Percentiles rank a stretch among this genome's conserved stretches.
These are phyloP conservation scores for Paedocypris sp. DNA, from an alignment of 2,113 vertebrate genomes.

Conservation along the genomic window DNA sequence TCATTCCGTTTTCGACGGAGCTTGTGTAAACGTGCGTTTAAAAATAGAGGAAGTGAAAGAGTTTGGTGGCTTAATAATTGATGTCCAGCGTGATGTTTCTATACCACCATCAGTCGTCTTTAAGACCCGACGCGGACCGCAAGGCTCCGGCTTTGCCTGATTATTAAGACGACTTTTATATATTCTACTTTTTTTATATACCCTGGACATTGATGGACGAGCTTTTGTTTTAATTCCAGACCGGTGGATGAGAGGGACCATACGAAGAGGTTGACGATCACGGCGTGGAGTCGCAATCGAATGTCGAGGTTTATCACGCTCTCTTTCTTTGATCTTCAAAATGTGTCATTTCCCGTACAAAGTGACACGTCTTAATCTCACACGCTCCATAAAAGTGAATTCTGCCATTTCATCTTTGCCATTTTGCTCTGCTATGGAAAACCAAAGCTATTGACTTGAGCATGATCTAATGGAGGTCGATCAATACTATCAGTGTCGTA, in stretches of 20 bases:
- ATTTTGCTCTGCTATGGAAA: no score
- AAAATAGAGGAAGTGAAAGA: not conserved
- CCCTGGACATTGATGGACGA: slow-evolving; percentile 9
- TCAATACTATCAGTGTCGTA: not conserved
- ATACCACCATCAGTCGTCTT: not conserved
- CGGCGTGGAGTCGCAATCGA: slow-evolving; percentile 60
- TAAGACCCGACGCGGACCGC: not conserved
- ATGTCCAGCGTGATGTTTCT: not conserved
- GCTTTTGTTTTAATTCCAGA: slow-evolving; percentile 44
- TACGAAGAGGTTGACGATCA: slow-evolving; percentile 67
- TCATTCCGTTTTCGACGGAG: not conserved
- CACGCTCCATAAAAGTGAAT: no score
- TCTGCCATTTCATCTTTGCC: no score
- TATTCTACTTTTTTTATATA: not conserved
- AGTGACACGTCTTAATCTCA: no score
- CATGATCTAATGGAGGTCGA: not conserved
- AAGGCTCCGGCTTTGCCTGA: no score
- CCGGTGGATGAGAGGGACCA: slow-evolving; percentile 54
- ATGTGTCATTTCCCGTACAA: no score
- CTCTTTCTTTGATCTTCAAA: not conserved
- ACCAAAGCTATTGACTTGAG: not conserved
- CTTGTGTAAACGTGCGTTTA: not conserved
- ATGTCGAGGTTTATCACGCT: slow-evolving; percentile 52
- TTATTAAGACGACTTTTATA: no score
- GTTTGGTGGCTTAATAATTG: not conserved